These are phyloP conservation scores for Dysmachus trigonus DNA, from an alignment of 2,888 invertebrate species.

Conservation along the genomic window DNA sequence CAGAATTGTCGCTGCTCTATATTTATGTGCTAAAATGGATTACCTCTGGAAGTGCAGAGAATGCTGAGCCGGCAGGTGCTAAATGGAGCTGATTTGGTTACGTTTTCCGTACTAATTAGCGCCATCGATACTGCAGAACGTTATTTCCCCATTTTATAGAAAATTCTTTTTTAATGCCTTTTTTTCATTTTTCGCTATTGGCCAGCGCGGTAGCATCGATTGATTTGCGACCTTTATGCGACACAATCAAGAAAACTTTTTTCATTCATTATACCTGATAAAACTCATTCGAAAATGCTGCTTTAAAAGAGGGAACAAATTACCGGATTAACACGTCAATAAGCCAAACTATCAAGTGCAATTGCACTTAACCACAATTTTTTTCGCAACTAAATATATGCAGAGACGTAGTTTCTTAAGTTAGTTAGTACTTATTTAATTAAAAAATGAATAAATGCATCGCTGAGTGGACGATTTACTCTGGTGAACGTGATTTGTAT, in stretches of 20 bases:
- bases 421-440: neutral
- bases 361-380: neutral
- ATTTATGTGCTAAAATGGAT: neutral
- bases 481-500: neutral
- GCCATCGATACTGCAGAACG: neutral
- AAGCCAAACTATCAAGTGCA: neutral
- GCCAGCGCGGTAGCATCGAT: neutral
- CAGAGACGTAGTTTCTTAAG: neutral
- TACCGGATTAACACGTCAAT: neutral
- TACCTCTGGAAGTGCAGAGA: neutral
- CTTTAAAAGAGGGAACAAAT: neutral
- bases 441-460: neutral
- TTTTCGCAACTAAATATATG: neutral
- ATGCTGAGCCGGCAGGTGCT: neutral
- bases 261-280: neutral
- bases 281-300: neutral
- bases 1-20: neutral
- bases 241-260: neutral
- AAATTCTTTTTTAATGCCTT: neutral
- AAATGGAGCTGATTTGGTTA: constrained; percentile 7
- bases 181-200: neutral
- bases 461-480: neutral
- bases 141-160: neutral
- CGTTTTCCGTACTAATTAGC: constrained; percentile 2
- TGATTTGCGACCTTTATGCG: neutral